Evolutionary conservation across 2,113 vertebrate genomes (phyloP).

Genomic region (Acanthochromis polyacanthus): DNA sequence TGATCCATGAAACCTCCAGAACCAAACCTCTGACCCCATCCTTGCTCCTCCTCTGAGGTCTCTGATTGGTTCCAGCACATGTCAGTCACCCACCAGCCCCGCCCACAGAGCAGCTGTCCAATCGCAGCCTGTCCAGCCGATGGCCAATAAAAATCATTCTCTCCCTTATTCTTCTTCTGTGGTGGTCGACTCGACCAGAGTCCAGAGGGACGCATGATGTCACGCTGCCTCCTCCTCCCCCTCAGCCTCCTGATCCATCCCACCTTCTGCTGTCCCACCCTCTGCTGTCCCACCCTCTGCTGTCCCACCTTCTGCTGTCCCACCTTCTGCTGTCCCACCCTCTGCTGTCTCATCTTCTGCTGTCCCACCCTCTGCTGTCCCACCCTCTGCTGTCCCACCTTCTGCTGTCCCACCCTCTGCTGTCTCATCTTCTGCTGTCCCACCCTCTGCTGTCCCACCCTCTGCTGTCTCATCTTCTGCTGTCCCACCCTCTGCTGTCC

Average conservation of each 20-base stretch:
- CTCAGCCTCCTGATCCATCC: background rate
- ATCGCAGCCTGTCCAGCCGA: conserved; percentile 3
- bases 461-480: too few species aligned
- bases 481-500: too few species aligned
- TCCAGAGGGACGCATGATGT: conserved; percentile 11
- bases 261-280: background rate
- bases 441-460: too few species aligned
- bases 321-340: background rate
- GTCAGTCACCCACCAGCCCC: background rate
- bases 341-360: background rate
- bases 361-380: background rate
- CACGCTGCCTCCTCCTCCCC: background rate
- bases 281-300: background rate
- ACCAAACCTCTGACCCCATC: background rate
- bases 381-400: too few species aligned
- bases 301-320: background rate
- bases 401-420: too few species aligned
- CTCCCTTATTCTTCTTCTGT: conserved; percentile 31
- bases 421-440: too few species aligned
- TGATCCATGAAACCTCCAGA: conserved; percentile 2
- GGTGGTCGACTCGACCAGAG: background rate
- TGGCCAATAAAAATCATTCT: background rate
- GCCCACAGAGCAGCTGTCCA: conserved; percentile 19
- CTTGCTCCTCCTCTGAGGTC: background rate
- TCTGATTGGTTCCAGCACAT: conserved; percentile 23